Evolutionary conservation across 2,888 invertebrate genomes (phyloP).

Genomic region (Papilio elwesi): DNA sequence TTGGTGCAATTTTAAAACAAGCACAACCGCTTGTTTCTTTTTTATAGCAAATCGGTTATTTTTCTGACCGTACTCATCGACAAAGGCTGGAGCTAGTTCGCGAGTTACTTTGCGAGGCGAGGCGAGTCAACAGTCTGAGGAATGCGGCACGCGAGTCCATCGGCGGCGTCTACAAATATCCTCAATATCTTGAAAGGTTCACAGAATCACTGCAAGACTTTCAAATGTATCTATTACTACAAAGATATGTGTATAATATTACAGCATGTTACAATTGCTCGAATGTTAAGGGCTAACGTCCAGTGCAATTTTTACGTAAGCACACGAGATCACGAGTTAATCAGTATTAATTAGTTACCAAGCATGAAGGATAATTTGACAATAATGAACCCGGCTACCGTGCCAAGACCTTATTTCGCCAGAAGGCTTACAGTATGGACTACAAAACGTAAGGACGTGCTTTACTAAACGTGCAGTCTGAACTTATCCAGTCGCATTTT

Average conservation of each 20-base stretch:
- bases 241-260: neutral
- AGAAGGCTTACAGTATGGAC: no score
- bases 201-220: neutral
- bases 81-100: constrained; percentile 45
- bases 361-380: no score
- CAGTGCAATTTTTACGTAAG: neutral
- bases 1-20: no score
- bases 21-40: no score
- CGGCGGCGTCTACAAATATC: constrained; percentile 50
- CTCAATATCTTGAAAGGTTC: constrained; percentile 39
- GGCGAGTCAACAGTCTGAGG: constrained; percentile 70
- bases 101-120: constrained; percentile 64
- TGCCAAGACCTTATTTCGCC: no score
- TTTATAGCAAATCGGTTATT: neutral
- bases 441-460: no score
- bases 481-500: no score
- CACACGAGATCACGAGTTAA: neutral
- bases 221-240: neutral
- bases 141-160: constrained; percentile 69
- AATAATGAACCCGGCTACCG: no score
- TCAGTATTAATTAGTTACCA: no score
- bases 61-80: constrained; percentile 51
- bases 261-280: constrained; percentile 1
- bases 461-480: no score
- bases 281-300: neutral